phyloP scores from a whole-genome alignment of 2,113 vertebrate genomes.

The Maylandia zebra region DNA sequence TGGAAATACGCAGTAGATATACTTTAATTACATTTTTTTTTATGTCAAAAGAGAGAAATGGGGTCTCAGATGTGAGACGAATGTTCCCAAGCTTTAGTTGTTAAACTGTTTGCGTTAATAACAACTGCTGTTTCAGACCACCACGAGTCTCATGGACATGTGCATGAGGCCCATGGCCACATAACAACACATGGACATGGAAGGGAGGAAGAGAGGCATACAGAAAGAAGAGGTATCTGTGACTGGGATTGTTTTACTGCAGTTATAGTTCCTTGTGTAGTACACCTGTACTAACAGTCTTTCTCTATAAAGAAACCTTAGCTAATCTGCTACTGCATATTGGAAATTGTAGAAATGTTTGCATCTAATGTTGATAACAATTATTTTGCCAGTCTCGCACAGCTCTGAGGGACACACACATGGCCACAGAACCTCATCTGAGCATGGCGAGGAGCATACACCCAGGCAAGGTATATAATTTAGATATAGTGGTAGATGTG shows the following conservation, averaged over 20 bases:
- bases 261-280: not conserved
- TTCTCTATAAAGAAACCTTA: too few species aligned
- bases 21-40: not conserved
- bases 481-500: not conserved
- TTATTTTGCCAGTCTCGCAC: not conserved
- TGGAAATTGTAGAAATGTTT: not conserved
- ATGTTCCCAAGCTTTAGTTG: not conserved
- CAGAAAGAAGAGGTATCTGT: not conserved
- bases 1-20: not conserved
- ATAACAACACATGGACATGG: not conserved
- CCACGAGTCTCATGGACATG: not conserved
- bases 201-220: not conserved
- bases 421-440: not conserved
- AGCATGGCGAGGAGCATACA: not conserved
- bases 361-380: not conserved
- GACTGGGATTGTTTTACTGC: not conserved
- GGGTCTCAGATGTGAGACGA: not conserved
- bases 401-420: not conserved
- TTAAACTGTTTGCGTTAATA: not conserved
- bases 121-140: not conserved
- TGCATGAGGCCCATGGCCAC: not conserved
- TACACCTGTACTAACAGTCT: not conserved
- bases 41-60: not conserved
- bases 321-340: too few species aligned
- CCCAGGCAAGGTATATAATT: not conserved